Evolutionary conservation across 2,888 invertebrate species (phyloP).

Genomic region (Drosophila nr. medialis): DNA sequence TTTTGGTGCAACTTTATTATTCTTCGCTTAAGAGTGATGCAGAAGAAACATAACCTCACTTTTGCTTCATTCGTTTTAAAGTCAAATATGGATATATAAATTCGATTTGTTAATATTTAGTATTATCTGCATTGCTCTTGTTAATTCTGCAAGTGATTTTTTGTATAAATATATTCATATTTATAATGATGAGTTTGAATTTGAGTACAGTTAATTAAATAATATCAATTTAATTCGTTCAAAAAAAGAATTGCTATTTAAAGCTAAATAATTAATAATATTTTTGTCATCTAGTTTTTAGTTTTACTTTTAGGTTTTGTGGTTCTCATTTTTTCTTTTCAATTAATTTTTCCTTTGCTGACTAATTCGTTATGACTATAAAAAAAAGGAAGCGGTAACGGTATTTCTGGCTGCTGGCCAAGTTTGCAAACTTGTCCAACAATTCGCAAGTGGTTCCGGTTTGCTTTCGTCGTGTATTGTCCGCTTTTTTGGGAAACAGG

Average conservation of each 20-base stretch:
- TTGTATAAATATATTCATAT: neutral
- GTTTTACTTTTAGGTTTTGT: neutral
- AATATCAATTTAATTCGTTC: neutral
- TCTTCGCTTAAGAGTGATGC: conserved; percentile 14
- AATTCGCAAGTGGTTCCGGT: conserved; percentile 50
- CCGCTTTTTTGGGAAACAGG: conserved; percentile 38
- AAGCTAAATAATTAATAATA: neutral
- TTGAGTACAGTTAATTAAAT: neutral
- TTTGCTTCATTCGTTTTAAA: neutral
- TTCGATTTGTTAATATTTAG: neutral
- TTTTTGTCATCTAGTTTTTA: neutral
- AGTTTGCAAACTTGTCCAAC: conserved; percentile 11
- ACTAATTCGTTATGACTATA: conserved; percentile 17
- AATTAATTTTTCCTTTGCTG: conserved; percentile 22
- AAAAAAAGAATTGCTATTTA: neutral
- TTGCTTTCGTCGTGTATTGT: conserved; percentile 38
- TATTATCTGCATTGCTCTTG: conserved; percentile 23
- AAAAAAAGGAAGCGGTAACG: conserved; percentile 36
- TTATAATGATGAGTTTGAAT: neutral
- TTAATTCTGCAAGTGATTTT: neutral
- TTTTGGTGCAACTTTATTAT: neutral
- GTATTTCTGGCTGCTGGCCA: conserved; percentile 19
- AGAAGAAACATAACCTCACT: neutral
- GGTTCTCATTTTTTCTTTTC: conserved; percentile 3
- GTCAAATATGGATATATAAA: neutral